Base-by-base conservation (phyloP, 2,797 vertebrate genomes). In the Mus caroli region DNA sequence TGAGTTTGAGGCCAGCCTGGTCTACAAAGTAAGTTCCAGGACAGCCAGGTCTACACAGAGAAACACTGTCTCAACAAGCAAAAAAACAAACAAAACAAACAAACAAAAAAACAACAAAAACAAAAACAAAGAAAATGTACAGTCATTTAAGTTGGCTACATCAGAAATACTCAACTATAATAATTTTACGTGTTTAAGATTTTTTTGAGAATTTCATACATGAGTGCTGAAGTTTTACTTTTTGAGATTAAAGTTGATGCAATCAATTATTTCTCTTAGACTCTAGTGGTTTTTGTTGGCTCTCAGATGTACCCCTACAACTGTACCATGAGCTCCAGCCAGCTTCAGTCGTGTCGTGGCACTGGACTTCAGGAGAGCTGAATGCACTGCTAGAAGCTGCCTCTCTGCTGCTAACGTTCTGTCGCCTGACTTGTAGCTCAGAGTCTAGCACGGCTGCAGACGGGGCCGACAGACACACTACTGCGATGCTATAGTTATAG, bases 401-500 rank as follows among this genome's bases (percentile, higher is more conserved):
- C 69, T 91, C 69, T 94, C n/a, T 93, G 67, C 91, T 96, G 71
- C 96, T 97, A 31, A 13, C 62, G 31, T 4, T 64, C 60, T 28
- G 60, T 28, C 24, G 3, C 28, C 26, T 64, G 13, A 94, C 83
- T 60, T 62, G 90, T 82, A 96, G 91, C 11, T 75, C 94, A 43
- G 62, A 95, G 73, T 54, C 94, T 46, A 97, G 95, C 15, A 4
- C 77, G 60, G 69, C 75, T 95, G 95, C 92, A 96, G 94, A 97
- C 96, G 94, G 96, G 2, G 40, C 87, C 37, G 91, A 94, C 37
- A 97, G 91, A 94, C 37, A 97, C 95, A 98, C 97, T 98, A 97
- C 97, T 50, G 50, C 12, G 94, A 96, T 88, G 95, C 96, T 93
- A 10, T 11, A 96, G 94, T 91, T 96, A 95, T 56, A 91, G 56